Evolutionary conservation across 2,113 vertebrate genomes (phyloP), one percentile per base, ranked within the genome.

Genomic region (Gymnobelideus leadbeateri): DNA sequence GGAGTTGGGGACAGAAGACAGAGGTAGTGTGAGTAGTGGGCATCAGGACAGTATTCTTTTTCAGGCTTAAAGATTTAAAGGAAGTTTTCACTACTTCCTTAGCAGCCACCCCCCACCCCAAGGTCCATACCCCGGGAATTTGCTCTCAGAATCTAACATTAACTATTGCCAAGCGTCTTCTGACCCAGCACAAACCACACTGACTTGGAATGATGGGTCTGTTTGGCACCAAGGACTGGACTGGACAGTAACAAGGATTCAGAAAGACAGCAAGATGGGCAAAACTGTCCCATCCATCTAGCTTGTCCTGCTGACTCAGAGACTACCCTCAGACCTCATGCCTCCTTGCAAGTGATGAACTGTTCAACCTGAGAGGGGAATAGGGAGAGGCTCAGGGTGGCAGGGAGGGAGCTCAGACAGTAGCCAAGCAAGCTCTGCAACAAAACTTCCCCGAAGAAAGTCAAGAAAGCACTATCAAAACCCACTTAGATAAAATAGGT

Each of bases 401-500:
- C 49, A 53, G 57, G 92, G 51, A 21, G 94, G 90, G 89, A 26
- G 90, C 31, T 43, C 50, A 53, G 92, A 51, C 53, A 91, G 52
- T 25, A 49, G 94, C 93, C 92, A 51, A 93, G 89, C 8, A 0
- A 51, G 97, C 96, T 97, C 96, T 92, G 89, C 94, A 94, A 77
- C 68, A 9, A 52, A 51, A 49, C 1, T 3, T 43, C 51, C 91
- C 94, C 95, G 49, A 92, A 49, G n/a, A 51, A 92, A 49, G n/a
- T 90, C 77, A 46, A 90, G 92, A 89, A 94, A 92, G 94, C 92
- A 43, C 24, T 0, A 68, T 0, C 24, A 43, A 61, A 91, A 84
- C 95, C 54, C 25, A 89, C 57, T 46, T 6, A 54, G 96, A 94
- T 91, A 90, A 94, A 51, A 84, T 11, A 61, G 95, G 97, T 89